Conservation (phyloP, 2,797 vertebrate species). For the Diglossa cyanea region DNA sequence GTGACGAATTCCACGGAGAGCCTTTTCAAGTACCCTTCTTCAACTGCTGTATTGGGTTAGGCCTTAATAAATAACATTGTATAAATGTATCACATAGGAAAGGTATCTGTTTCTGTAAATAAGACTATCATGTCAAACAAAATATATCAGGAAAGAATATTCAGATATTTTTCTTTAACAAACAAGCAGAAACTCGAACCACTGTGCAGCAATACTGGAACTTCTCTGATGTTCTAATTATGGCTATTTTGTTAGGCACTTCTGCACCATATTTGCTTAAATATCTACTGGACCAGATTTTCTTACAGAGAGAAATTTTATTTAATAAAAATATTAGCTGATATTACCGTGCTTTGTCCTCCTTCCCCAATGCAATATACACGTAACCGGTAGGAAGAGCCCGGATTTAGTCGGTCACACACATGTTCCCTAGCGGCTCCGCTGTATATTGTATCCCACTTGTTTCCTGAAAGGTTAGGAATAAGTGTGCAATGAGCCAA, state of each 20-base stretch:
- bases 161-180: not conserved
- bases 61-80: not conserved
- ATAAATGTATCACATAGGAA: not conserved
- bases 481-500: conserved; percentile 25
- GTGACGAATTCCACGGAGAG: not conserved
- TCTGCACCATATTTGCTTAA: not conserved
- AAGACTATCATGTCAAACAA: not conserved
- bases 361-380: conserved; percentile 91
- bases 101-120: not conserved
- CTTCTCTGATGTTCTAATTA: not conserved
- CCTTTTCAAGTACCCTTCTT: not conserved
- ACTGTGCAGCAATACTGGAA: not conserved
- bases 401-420: conserved; percentile 90
- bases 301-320: not conserved
- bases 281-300: not conserved
- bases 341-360: conserved; percentile 90
- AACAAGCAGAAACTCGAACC: not conserved
- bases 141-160: not conserved
- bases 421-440: conserved; percentile 85
- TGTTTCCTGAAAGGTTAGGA: conserved; percentile 78
- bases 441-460: conserved; percentile 89
- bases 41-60: not conserved
- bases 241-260: not conserved
- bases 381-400: conserved; percentile 86
- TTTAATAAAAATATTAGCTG: not conserved